These are phyloP conservation scores for Myrmecobius fasciatus DNA, from an alignment of 2,113 vertebrate species.

Conservation along the genomic window DNA sequence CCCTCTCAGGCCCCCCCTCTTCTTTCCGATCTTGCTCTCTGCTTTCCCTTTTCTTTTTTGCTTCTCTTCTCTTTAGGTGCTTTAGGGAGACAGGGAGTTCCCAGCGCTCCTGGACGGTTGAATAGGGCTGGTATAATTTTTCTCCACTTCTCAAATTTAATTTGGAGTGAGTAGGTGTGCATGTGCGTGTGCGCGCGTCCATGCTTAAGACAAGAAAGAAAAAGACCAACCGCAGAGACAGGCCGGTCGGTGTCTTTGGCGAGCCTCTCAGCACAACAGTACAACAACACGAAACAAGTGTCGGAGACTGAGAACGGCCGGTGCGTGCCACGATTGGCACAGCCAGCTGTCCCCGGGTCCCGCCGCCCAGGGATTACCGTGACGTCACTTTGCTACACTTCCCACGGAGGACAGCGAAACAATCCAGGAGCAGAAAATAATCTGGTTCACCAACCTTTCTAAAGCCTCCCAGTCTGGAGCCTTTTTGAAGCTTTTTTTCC, in stretches of 20 bases:
- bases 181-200: constrained; percentile 40
- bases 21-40: constrained; percentile 65
- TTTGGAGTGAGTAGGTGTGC: constrained; percentile 54
- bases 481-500: constrained; percentile 46
- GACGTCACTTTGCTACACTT: constrained; percentile 96
- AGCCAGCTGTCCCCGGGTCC: constrained; percentile 84
- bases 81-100: constrained; percentile 56
- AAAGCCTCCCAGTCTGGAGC: constrained; percentile 64
- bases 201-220: constrained; percentile 27
- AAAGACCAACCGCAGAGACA: constrained; percentile 46
- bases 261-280: constrained; percentile 63
- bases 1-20: constrained; percentile 2
- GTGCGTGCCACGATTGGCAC: constrained; percentile 90
- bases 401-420: constrained; percentile 93
- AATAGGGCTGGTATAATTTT: constrained; percentile 45
- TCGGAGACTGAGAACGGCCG: constrained; percentile 81
- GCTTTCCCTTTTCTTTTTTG: constrained; percentile 48
- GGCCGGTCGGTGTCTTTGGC: constrained; percentile 69
- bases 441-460: constrained; percentile 88
- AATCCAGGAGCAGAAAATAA: constrained; percentile 95
- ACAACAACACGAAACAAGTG: constrained; percentile 76
- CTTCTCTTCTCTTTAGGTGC: constrained; percentile 58
- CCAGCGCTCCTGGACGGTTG: constrained; percentile 56
- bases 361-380: constrained; percentile 92
- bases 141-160: constrained; percentile 51